A percentile compares a stretch with the other conserved stretches of the same genome.
phyloP scores from a whole-genome alignment of 2,797 vertebrate genomes.

The Notamacropus eugenii region DNA sequence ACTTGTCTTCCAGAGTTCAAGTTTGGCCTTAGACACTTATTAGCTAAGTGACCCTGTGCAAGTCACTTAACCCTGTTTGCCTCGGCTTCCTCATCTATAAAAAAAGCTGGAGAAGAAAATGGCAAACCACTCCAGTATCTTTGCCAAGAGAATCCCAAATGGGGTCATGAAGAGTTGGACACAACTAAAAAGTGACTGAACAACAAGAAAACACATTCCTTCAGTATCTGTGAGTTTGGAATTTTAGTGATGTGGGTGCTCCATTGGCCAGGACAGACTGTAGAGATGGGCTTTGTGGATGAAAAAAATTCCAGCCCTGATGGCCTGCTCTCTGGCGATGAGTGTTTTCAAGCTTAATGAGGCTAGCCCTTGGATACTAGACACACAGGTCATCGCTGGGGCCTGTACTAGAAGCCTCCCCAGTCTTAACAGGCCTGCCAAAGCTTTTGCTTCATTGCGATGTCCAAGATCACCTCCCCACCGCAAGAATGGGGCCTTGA shows the following conservation, averaged over 20 bases:
- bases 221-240: not conserved
- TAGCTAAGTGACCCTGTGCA: not conserved
- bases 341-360: not conserved
- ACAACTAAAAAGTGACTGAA: not conserved
- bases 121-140: not conserved
- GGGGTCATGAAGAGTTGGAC: not conserved
- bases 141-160: not conserved
- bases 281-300: not conserved
- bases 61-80: not conserved
- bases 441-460: not conserved
- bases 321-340: not conserved
- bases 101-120: not conserved
- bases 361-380: not conserved
- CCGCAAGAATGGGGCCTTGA: too few species aligned
- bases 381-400: not conserved
- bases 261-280: not conserved
- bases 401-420: not conserved
- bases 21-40: not conserved
- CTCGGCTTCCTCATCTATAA: not conserved
- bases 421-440: not conserved
- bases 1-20: not conserved
- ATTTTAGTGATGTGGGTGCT: not conserved
- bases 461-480: not conserved
- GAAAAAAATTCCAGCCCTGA: not conserved
- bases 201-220: not conserved